Conservation (phyloP, 64 coral and sea anemone genomes). For the Montipora cactus region DNA sequence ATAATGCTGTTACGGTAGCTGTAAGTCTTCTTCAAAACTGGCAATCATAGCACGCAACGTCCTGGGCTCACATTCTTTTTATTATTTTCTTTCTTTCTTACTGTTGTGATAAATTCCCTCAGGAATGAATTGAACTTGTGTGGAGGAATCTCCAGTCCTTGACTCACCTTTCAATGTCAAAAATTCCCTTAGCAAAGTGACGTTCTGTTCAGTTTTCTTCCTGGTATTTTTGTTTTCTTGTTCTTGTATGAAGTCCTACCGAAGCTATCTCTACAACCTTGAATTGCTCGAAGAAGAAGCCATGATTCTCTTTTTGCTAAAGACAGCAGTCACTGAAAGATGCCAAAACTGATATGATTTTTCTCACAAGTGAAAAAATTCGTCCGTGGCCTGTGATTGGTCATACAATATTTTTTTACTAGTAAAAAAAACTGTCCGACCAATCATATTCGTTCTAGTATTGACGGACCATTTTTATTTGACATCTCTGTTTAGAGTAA, state of each 20-base stretch:
- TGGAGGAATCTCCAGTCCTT: neutral
- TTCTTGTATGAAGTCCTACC: slow-evolving; percentile 11
- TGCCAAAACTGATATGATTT: too few species aligned
- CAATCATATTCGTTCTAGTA: too few species aligned
- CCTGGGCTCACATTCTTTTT: slow-evolving; percentile 14
- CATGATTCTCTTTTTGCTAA: too few species aligned
- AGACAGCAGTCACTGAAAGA: too few species aligned
- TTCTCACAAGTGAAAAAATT: too few species aligned
- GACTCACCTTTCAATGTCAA: neutral
- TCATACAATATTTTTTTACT: too few species aligned
- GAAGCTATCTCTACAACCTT: too few species aligned
- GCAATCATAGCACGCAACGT: slow-evolving; percentile 39
- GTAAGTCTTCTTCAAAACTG: slow-evolving; percentile 34
- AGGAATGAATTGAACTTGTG: neutral
- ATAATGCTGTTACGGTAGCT: neutral
- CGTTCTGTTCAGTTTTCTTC: neutral
- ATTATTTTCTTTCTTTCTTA: neutral
- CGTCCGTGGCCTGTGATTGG: too few species aligned
- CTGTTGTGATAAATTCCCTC: neutral
- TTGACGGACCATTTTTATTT: too few species aligned
- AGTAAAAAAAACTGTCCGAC: too few species aligned
- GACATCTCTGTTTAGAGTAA: too few species aligned
- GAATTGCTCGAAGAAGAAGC: too few species aligned
- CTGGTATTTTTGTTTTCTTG: slow-evolving; percentile 14
- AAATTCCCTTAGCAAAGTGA: neutral